Conservation (phyloP, 2,888 invertebrate genomes). For the Dastarcus helophoroides region DNA sequence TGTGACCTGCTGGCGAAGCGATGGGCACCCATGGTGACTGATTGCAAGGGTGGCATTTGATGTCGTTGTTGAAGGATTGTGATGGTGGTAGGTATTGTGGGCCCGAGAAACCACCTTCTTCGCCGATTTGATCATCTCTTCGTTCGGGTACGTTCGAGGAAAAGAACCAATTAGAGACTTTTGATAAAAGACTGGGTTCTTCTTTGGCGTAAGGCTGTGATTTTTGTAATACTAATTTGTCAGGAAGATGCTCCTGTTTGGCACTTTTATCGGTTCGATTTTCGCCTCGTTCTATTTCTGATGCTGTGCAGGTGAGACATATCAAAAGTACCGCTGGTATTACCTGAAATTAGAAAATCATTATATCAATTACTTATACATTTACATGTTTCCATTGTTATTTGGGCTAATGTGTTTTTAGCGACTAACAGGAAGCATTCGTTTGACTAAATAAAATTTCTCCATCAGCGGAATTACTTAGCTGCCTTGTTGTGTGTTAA, state of each 20-base stretch:
- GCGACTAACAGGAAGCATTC: no score
- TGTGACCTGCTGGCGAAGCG: slow-evolving; percentile 33
- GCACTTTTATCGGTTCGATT: slow-evolving; percentile 32
- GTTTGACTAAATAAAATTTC: no score
- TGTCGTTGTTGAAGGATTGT: slow-evolving; percentile 12
- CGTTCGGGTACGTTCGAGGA: slow-evolving; percentile 30
- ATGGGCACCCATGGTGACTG: slow-evolving; percentile 74
- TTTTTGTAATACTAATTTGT: slow-evolving; percentile 28
- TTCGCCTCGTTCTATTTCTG: slow-evolving; percentile 20
- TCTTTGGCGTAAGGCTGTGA: slow-evolving; percentile 18
- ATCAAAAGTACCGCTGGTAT: no score
- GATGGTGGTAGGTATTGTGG: slow-evolving; percentile 23
- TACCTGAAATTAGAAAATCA: no score
- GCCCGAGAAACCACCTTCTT: slow-evolving; percentile 15
- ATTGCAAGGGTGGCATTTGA: slow-evolving; percentile 62
- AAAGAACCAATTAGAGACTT: slow-evolving; percentile 50
- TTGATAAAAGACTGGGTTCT: slow-evolving; percentile 46
- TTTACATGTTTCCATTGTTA: no score
- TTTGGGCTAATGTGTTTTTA: no score
- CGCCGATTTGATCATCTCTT: slow-evolving; percentile 15
- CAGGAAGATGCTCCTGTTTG: slow-evolving; percentile 38
- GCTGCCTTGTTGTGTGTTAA: no score
- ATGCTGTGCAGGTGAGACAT: slow-evolving; percentile 12
- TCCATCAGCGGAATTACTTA: no score
- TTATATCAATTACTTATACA: no score